These are phyloP conservation scores for Calidris pugnax DNA, from an alignment of 2,113 vertebrate genomes.

Conservation along the genomic window DNA sequence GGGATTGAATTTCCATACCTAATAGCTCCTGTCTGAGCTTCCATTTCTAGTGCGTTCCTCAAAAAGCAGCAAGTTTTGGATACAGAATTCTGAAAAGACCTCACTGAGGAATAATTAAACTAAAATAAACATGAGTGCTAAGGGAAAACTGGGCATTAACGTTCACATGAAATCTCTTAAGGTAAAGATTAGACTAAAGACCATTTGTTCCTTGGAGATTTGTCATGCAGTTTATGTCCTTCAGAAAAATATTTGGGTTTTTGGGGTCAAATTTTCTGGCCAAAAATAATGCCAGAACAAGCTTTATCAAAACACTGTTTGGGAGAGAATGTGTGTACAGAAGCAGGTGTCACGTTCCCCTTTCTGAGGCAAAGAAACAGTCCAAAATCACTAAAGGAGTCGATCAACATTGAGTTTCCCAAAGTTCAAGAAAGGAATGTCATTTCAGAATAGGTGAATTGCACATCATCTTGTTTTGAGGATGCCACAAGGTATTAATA, in stretches of 20 bases:
- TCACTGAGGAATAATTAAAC: neutral
- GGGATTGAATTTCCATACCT: slow-evolving; percentile 35
- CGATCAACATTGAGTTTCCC: neutral
- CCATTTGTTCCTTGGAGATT: neutral
- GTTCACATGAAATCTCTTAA: neutral
- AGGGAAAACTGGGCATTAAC: neutral
- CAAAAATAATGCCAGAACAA: neutral
- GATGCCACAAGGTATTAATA: neutral
- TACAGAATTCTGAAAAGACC: neutral
- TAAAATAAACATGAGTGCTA: rapidly evolving
- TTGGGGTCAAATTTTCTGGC: neutral
- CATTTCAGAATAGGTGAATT: neutral
- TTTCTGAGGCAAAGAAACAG: neutral
- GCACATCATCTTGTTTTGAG: neutral
- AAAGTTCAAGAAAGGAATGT: neutral
- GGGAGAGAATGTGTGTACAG: neutral
- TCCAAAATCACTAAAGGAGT: neutral
- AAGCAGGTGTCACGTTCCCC: neutral
- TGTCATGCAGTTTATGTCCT: neutral
- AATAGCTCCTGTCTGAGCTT: neutral
- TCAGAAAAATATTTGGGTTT: neutral
- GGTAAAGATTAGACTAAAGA: neutral
- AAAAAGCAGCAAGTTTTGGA: neutral
- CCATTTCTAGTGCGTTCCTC: neutral
- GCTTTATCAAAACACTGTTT: neutral